Base-by-base conservation (phyloP, 2,797 vertebrate species). In the Paramormyrops hopkinsi region DNA sequence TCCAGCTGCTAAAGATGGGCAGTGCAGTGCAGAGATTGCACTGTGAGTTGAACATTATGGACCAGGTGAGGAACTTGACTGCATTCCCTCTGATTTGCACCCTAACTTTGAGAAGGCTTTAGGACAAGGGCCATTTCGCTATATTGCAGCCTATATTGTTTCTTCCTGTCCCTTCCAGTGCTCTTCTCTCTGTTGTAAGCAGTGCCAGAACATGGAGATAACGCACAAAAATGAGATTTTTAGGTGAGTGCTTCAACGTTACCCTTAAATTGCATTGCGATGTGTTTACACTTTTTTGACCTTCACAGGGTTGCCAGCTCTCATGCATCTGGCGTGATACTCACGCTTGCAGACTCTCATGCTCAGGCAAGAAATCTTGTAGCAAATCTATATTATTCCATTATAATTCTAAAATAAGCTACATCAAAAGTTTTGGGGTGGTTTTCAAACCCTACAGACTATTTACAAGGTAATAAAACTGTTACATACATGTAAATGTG, bases 161-260 rank as follows among this genome's bases (percentile, higher is more conserved):
- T 76, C 33, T 76, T 37, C 17, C 33, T 76, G 69, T 4, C 14
- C 44, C 37, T 79, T 83, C 84, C 91, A 99, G 99, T 99, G 98
- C 90, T 99, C 99, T 0, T 99, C 98, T 0, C 96, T 99, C 25
- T 99, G 98, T 92, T 99, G 98, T 93, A 99, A 99, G 93, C 97
- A 98, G 87, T 99, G 99, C 93, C 97, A 97, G 92, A 97, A 99
- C 92, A 98, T 97, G 56, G 98, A 99, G 96, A 99, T 99, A 93
- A 99, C 98, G 5, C 99, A 97, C 88, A 99, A 99, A 95, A 98
- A 98, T 88, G 98, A 99, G 93, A 99, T 99, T 92, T 99, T 99
- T 96, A 99, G 99, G 99, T 99, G 93, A 97, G 99, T 99, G 93
- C 97, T 93, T 25, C 17, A 9, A 83, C 7, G 41, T 48, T 41